Evolutionary conservation across 1,140 invertebrate genomes (phyloP).

Genomic region (Zelostemma sp.): DNA sequence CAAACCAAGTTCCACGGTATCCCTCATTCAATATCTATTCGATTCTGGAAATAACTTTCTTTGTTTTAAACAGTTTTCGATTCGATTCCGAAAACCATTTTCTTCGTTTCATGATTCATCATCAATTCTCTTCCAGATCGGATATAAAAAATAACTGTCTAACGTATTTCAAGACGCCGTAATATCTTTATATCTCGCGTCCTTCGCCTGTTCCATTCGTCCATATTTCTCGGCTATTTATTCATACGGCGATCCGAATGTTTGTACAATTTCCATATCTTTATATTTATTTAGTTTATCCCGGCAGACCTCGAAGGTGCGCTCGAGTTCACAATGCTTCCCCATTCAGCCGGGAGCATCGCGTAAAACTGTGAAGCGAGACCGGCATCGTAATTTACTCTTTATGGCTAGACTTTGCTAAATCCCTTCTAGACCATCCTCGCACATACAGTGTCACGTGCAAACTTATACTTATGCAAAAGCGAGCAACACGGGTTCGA

Average conservation of each 20-base stretch:
- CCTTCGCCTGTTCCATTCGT: not conserved
- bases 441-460: constrained; percentile 14
- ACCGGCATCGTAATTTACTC: constrained; percentile 61
- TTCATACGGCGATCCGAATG: not conserved
- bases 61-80: no score
- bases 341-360: constrained; percentile 25
- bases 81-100: no score
- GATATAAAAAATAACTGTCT: not conserved
- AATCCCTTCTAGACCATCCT: constrained; percentile 47
- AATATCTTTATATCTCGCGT: not conserved
- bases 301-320: constrained; percentile 14
- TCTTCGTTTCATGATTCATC: not conserved
- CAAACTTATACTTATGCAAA: constrained; percentile 9
- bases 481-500: not conserved
- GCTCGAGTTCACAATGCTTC: constrained; percentile 31
- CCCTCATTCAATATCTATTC: no score
- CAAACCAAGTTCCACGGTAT: no score
- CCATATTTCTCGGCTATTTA: not conserved
- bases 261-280: constrained; percentile 28
- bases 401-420: constrained; percentile 58
- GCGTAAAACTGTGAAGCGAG: constrained; percentile 58
- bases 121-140: no score
- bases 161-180: not conserved
- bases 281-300: constrained; percentile 30
- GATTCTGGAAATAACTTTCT: no score